Evolutionary conservation across 53 echinoderm and acorn worm species (phyloP), one percentile per base, ranked within the genome.

Genomic region (Paracentrotus lividus): DNA sequence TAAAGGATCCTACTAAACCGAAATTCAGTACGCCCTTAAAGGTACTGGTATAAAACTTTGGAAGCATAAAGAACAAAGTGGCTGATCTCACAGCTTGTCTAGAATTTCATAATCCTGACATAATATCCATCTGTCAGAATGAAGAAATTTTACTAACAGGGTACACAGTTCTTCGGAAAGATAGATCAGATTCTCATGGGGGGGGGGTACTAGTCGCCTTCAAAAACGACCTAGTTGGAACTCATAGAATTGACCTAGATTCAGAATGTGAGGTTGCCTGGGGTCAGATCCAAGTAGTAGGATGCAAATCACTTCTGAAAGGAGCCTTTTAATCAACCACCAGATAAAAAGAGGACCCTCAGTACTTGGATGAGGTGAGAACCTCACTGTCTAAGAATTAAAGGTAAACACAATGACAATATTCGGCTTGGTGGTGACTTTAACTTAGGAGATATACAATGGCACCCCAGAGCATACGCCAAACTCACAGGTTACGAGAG

Each of bases 221-320:
- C 15, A 90, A 60, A 53, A 90, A 45, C 27, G 90, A 60, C 40
- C 24, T 90, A 49, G 86, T 85, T 26, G 86, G 86, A 85, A 49
- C 86, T 31, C 86, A 85, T 51, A 85, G 86, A 85, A 85, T 85
- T 0, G 86, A 85, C 52, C 38, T 85, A 2, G 86, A 85, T 64
- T 59, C 93, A 84, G 85, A 93, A 0, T 93, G 93, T 54, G 93
- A 93, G 64, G 42, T 93, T 44, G 42, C 60, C 31, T 93, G 93
- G 93, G 85, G 84, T 3, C 84, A 93, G 61, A 58, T 93, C 8
- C 57, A 93, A 53, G 31, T 93, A 31, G 59, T 85, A 51, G 33
- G 56, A 77, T 16, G 85, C 42, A 93, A 93, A 14, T 57, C 44
- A 58, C 34, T 93, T 21, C 59, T 93, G 61, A 61, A 84, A 67